phyloP scores from a whole-genome alignment of 2,797 vertebrate genomes.

The Streptopelia turtur region DNA sequence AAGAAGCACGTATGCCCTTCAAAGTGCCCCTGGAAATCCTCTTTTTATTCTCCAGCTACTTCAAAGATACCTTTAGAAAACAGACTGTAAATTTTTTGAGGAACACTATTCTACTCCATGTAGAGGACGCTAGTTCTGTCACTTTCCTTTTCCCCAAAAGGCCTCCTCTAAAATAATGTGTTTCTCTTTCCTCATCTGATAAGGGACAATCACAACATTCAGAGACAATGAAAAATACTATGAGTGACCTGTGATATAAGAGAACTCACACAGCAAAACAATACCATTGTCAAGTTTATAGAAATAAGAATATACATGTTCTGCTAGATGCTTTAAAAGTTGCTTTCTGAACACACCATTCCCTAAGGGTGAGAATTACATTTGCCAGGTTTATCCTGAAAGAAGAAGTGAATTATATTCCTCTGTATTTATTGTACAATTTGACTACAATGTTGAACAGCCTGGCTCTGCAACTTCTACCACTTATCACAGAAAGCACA shows the following conservation, averaged over 20 bases:
- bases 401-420: neutral
- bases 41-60: neutral
- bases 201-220: neutral
- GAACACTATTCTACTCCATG: neutral
- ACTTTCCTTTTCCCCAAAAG: neutral
- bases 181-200: neutral
- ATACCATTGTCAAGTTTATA: neutral
- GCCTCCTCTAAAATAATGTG: neutral
- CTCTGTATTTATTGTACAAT: neutral
- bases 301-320: neutral
- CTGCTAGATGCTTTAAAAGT: neutral
- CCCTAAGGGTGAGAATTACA: neutral
- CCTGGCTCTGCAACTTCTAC: neutral
- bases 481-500: neutral
- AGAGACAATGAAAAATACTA: constrained; percentile 1
- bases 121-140: neutral
- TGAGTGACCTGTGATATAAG: neutral
- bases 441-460: neutral
- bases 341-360: neutral
- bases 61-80: neutral
- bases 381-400: neutral
- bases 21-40: neutral
- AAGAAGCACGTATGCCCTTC: neutral
- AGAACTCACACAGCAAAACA: neutral
- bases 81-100: neutral